Base-by-base conservation (phyloP, 2,888 invertebrate species). In the Flexamia atlantica region DNA sequence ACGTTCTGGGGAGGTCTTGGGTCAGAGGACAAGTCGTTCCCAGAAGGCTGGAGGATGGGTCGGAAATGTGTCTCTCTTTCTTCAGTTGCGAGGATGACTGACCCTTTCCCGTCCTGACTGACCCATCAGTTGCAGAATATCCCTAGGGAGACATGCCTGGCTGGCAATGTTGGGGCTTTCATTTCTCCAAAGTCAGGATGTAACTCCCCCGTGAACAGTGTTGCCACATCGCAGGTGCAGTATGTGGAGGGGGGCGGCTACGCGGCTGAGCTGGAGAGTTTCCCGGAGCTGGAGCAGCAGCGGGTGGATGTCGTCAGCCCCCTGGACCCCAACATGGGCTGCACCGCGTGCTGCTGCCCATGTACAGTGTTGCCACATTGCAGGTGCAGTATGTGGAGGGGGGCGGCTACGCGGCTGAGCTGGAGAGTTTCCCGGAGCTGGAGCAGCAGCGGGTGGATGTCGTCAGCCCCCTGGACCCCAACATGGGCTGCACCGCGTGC, bases 361-460 rank as follows among this genome's bases (percentile, higher is more conserved):
- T n/a, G n/a, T n/a, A n/a, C n/a, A n/a, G n/a, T n/a, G n/a, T n/a
- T n/a, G n/a, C n/a, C 20, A 28, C 20, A 7, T 70, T 10, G 25
- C 42, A 84, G 84, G 82, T 84, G 32, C 82, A 84, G 53, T 84
- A 84, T 50, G 84, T 84, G 9, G 84, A 64, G 17, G 82, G 70
- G 12, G 72, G 76, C 9, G 64, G 42, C 7, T 81, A 40, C 32
- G 57, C 42, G 14, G 23, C 42, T 0, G 84, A 79, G 17, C 76
- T 76, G 20, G 82, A 82, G n/a, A 53, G 36, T 42, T 84, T 84
- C 46, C 50, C 74, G n/a, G 74, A 60, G 25, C 60, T 84, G 50
- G 70, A 53, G 23, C 81, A 84, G 42, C 20, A 46, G 50, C 40
- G 57, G 12, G 74, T 28, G 7, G 74, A 60, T 23, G 84, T 84